phyloP scores from a whole-genome alignment of 2,797 vertebrate genomes.

The Pogoniulus pusillus region DNA sequence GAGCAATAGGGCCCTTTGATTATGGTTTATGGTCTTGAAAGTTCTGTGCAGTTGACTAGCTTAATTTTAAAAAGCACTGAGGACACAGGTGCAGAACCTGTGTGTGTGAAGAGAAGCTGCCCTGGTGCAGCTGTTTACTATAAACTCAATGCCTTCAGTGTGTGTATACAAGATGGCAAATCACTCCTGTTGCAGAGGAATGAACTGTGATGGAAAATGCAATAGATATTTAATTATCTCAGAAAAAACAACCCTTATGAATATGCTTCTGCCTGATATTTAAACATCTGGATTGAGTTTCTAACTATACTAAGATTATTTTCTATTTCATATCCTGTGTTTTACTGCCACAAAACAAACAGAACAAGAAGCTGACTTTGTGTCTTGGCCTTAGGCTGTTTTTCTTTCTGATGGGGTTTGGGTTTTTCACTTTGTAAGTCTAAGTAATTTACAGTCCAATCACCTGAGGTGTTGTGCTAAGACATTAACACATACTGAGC shows the following conservation, averaged over 20 bases:
- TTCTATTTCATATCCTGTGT: slow-evolving; percentile 20
- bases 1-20: background rate
- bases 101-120: background rate
- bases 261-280: background rate
- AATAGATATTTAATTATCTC: slow-evolving; percentile 12
- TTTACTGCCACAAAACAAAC: slow-evolving; percentile 34
- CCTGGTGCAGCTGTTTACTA: slow-evolving; percentile 7
- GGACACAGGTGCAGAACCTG: background rate
- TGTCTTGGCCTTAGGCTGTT: slow-evolving; percentile 7
- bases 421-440: background rate
- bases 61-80: background rate
- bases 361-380: background rate
- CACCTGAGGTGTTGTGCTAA: background rate
- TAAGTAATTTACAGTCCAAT: background rate
- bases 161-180: background rate
- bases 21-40: background rate
- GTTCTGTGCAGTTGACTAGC: background rate
- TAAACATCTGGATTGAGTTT: slow-evolving; percentile 23
- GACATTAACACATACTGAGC: background rate
- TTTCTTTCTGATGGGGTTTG: background rate
- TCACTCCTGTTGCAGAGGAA: background rate
- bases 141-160: background rate
- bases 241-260: background rate
- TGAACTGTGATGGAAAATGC: slow-evolving; percentile 18
- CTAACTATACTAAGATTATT: background rate